Conservation (phyloP, 2,888 invertebrate species). For the Ichneumoninae sp. region DNA sequence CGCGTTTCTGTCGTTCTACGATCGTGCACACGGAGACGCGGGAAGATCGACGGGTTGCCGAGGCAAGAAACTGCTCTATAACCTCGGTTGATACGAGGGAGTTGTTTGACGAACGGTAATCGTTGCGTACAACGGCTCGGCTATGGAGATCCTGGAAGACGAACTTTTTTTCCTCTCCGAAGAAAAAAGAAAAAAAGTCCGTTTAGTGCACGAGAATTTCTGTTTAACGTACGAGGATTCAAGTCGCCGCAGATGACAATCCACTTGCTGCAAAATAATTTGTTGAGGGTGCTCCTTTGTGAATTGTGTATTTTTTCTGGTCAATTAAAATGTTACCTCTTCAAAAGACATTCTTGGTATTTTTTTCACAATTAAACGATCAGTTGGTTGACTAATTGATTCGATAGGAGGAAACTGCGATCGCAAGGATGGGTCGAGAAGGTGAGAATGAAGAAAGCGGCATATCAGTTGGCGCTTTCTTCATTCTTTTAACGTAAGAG, state of each 20-base stretch:
- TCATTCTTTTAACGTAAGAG: neutral
- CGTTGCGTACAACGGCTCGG: conserved; percentile 23
- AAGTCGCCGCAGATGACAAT: neutral
- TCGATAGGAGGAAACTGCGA: too few relatives aligned
- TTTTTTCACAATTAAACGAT: too few relatives aligned
- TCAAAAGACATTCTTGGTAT: too few relatives aligned
- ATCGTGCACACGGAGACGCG: neutral
- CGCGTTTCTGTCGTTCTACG: conserved; percentile 29
- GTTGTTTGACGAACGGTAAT: conserved; percentile 54
- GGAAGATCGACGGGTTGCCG: conserved; percentile 51
- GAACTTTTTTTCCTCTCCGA: neutral
- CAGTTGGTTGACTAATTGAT: too few relatives aligned
- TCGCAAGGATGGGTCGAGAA: too few relatives aligned
- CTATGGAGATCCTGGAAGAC: conserved; percentile 3
- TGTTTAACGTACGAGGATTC: neutral
- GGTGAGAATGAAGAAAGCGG: too few relatives aligned
- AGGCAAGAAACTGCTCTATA: conserved; percentile 61
- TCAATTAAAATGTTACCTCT: too few relatives aligned
- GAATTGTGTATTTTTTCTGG: too few relatives aligned
- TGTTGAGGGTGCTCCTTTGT: too few relatives aligned
- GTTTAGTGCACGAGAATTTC: neutral
- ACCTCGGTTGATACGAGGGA: conserved; percentile 49
- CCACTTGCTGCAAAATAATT: too few relatives aligned
- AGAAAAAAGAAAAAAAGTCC: neutral
- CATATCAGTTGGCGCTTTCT: too few relatives aligned